Conservation (phyloP, 1,140 invertebrate genomes). For the Solenopsis fugax region DNA sequence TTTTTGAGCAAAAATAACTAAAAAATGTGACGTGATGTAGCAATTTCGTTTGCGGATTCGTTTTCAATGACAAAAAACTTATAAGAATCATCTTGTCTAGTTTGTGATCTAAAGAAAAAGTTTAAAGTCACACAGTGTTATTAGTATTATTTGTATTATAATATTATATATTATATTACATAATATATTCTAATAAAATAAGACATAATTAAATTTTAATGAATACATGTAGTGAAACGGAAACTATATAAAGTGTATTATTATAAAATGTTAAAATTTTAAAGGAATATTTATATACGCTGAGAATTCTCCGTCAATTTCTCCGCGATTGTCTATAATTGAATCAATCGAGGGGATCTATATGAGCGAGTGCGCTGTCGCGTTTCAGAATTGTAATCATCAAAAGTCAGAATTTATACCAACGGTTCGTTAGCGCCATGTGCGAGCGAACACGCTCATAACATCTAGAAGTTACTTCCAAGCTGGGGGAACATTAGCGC, state of each 20-base stretch:
- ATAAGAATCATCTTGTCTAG: no score
- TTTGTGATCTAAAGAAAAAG: no score
- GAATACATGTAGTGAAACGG: not conserved
- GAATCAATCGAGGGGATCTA: not conserved
- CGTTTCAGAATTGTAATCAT: constrained; percentile 12
- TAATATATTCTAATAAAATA: not conserved
- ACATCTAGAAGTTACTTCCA: constrained; percentile 41
- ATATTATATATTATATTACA: not conserved
- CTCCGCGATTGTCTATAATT: not conserved
- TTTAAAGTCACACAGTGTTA: no score
- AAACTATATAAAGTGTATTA: not conserved
- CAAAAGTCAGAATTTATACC: constrained; percentile 28
- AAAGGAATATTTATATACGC: not conserved
- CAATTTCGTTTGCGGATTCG: no score
- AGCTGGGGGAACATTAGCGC: constrained; percentile 1
- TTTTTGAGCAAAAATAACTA: no score
- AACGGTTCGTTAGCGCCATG: constrained; percentile 45
- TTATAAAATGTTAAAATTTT: constrained; percentile 9
- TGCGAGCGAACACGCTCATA: constrained; percentile 44
- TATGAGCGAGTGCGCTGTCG: not conserved
- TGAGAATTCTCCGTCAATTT: not conserved
- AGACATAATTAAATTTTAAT: not conserved
- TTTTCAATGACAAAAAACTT: no score
- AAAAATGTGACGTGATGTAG: no score
- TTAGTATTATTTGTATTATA: not conserved